Base-by-base conservation (phyloP, 1,140 invertebrate genomes). In the Ceratina japonica region DNA sequence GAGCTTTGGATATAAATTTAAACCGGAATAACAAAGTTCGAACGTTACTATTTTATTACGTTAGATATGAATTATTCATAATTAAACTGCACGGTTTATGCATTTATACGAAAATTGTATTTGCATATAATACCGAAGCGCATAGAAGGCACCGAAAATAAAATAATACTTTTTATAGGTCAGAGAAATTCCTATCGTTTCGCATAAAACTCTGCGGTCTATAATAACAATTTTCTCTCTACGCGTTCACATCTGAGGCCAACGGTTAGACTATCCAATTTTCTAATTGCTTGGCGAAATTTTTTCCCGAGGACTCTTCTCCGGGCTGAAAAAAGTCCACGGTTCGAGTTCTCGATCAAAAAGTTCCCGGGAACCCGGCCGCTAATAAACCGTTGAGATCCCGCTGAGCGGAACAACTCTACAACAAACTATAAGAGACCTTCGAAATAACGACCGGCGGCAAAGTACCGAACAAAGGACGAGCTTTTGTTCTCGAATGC, bases 381-480 rank as follows among this genome's bases (percentile, higher is more conserved):
- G 63, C 31, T 68, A 59, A 75, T 75, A 75, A 59, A 68, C 63
- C 27, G 31, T 49, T 31, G 63, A 49, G 20, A 12, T n/a, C 27
- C 49, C 20, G n/a, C 8, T 20, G 24, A 51, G 59, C 20, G n/a
- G 20, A 27, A 58, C 20, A 65, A 52, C 52, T 65, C 16, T 10
- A 15, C 16, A 8, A 15, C 16, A n/a, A 64, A 37, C n/a, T 58
- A 56, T 49, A 65, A 49, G n/a, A 49, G n/a, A 65, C 20, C 51
- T 20, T 13, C 27, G 49, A 75, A 65, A 75, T 22, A 75, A 56
- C 51, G 51, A 24, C 2, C 13, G 4, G 20, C 37, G 24, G 66
- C 52, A 24, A 56, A 66, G 31, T 66, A 58, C 5, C 72, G 27
- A 37, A 64, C 62, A 65, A 66, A 75, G 63, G 73, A 16, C 49